Conservation (phyloP, 2,888 invertebrate species). For the Hyles lineata region DNA sequence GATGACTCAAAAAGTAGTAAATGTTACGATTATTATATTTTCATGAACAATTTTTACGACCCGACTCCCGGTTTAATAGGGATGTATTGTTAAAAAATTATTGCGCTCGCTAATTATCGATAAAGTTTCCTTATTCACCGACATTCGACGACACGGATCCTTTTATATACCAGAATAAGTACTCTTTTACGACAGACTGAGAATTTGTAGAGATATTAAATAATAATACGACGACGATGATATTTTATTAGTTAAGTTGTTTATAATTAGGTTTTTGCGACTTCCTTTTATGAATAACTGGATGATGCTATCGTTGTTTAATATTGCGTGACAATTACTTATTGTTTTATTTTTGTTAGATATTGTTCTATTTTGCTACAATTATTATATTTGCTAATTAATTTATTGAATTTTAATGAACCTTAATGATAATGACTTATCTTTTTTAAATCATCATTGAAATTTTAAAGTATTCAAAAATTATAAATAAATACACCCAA, state of each 20-base stretch:
- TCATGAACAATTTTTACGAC: constrained; percentile 15
- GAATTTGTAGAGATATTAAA: constrained; percentile 39
- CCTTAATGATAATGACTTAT: no score
- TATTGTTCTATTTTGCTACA: not conserved
- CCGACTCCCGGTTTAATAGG: constrained; percentile 44
- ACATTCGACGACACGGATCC: constrained; percentile 39
- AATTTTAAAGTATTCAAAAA: no score
- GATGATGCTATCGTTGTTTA: not conserved
- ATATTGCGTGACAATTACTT: not conserved
- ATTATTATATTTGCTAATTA: not conserved
- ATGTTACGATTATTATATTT: not conserved
- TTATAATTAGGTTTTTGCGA: constrained; percentile 12
- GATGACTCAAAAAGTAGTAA: not conserved
- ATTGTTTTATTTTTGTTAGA: not conserved
- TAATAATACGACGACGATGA: constrained; percentile 29
- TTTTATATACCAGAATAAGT: constrained; percentile 45
- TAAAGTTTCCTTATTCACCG: constrained; percentile 49
- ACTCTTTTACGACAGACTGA: constrained; percentile 45
- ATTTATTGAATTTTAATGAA: no score
- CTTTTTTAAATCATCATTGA: no score
- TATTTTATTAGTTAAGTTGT: constrained; percentile 23
- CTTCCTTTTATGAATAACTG: not conserved
- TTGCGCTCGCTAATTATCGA: constrained; percentile 50
- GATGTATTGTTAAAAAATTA: constrained; percentile 53
- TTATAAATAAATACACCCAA: no score